These are phyloP conservation scores for Trachelus troglodyta DNA, from an alignment of 2,888 invertebrate genomes.

Conservation along the genomic window DNA sequence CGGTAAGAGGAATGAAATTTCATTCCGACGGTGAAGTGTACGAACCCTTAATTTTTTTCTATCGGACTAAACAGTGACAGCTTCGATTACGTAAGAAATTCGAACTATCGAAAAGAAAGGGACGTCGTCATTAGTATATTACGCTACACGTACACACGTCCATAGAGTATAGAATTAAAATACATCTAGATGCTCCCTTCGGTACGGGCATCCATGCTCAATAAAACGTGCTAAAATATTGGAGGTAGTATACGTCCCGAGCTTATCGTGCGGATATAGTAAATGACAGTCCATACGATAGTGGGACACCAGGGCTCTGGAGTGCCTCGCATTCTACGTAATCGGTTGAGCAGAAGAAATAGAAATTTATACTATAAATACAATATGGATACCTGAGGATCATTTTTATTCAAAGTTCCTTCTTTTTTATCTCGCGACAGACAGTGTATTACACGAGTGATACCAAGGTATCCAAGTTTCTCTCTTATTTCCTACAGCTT, in stretches of 20 bases:
- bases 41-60: neutral
- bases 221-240: neutral
- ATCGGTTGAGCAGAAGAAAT: neutral
- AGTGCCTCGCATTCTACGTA: neutral
- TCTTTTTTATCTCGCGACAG: neutral
- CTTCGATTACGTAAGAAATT: neutral
- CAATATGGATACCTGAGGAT: neutral
- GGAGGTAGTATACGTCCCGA: neutral
- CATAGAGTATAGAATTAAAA: neutral
- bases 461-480: neutral
- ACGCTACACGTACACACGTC: neutral
- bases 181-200: neutral
- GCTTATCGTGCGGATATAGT: neutral
- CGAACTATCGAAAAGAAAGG: neutral
- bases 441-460: neutral
- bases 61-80: neutral
- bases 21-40: slow-evolving; percentile 39
- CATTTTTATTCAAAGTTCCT: neutral
- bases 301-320: neutral
- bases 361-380: neutral
- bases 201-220: neutral
- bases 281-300: neutral
- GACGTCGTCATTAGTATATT: neutral
- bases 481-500: neutral
- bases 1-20: slow-evolving; percentile 42